Conservation (phyloP, 2,888 invertebrate genomes). For the Lamproptera curius region DNA sequence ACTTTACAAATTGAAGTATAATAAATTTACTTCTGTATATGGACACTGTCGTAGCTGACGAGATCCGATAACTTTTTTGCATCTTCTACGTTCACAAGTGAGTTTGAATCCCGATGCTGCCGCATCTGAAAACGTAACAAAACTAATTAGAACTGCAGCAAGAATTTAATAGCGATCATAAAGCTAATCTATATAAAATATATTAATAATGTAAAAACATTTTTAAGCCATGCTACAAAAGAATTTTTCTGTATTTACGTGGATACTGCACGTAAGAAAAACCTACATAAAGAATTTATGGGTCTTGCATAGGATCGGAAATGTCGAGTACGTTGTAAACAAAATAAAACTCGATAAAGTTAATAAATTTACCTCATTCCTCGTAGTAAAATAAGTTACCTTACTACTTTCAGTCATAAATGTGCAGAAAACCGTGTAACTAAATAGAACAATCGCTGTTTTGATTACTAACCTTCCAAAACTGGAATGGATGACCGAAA, state of each 20-base stretch:
- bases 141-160: too few species aligned
- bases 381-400: background rate
- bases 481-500: constrained; percentile 54
- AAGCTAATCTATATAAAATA: too few species aligned
- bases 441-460: too few species aligned
- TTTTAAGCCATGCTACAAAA: too few species aligned
- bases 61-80: constrained; percentile 54
- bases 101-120: constrained; percentile 43
- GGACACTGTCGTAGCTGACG: constrained; percentile 53
- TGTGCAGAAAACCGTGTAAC: too few species aligned
- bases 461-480: constrained; percentile 58
- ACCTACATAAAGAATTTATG: background rate
- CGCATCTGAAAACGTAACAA: constrained; percentile 43
- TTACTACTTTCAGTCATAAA: constrained; percentile 2
- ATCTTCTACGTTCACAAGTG: constrained; percentile 44
- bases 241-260: too few species aligned
- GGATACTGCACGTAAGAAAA: background rate
- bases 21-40: constrained; percentile 51
- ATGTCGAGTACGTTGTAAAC: too few species aligned
- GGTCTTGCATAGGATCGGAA: too few species aligned
- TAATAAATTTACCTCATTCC: background rate
- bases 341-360: too few species aligned
- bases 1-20: too few species aligned
- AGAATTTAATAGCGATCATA: too few species aligned
- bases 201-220: too few species aligned